phyloP scores from a whole-genome alignment of 2,888 invertebrate species.

The Pharmacophagus antenor region DNA sequence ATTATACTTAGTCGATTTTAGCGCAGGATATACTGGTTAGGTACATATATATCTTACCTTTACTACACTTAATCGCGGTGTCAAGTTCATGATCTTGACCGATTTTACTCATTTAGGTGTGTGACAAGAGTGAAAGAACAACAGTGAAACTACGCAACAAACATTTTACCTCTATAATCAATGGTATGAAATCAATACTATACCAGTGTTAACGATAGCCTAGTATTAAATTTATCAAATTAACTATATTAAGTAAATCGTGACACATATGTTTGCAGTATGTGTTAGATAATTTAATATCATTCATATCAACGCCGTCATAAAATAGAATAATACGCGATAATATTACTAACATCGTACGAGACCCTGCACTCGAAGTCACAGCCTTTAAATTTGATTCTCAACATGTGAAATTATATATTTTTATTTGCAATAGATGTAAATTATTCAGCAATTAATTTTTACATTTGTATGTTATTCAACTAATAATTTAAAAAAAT shows the following conservation, averaged over 20 bases:
- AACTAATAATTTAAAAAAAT: too few relatives aligned
- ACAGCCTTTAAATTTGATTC: too few relatives aligned
- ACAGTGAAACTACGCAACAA: constrained; percentile 12
- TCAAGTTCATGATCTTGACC: constrained; percentile 29
- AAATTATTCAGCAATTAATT: too few relatives aligned
- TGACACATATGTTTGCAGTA: constrained; percentile 8
- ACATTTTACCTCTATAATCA: background rate
- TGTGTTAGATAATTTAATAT: background rate
- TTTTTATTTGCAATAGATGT: too few relatives aligned
- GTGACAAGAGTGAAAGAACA: constrained; percentile 15
- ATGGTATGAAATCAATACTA: background rate
- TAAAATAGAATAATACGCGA: too few relatives aligned
- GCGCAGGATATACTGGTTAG: constrained; percentile 9
- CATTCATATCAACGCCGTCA: background rate
- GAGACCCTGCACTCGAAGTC: too few relatives aligned
- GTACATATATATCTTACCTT: constrained; percentile 25
- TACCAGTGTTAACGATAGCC: background rate
- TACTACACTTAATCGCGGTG: constrained; percentile 18
- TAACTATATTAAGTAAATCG: constrained; percentile 6
- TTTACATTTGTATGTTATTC: too few relatives aligned
- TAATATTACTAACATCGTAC: too few relatives aligned
- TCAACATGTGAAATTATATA: too few relatives aligned
- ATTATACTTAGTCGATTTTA: constrained; percentile 6
- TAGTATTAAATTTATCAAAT: constrained; percentile 8
- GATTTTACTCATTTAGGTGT: constrained; percentile 28